Evolutionary conservation across 23 tunicate species (phyloP).

Genomic region (Phallusia fumigata): DNA sequence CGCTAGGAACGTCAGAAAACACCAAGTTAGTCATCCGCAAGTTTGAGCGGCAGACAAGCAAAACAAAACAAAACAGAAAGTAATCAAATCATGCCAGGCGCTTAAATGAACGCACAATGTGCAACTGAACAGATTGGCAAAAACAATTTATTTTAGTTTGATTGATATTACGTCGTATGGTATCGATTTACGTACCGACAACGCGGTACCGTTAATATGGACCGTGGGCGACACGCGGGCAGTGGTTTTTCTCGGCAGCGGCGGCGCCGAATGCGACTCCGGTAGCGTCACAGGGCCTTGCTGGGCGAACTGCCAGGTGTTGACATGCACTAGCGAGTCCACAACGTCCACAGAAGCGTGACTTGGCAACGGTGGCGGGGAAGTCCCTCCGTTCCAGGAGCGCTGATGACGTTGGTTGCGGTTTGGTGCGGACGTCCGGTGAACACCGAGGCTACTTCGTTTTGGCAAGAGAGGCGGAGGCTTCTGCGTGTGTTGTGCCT

Average conservation of each 20-base stretch:
- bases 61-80: constrained; percentile 1
- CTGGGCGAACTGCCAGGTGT: constrained; percentile 14
- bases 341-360: background rate
- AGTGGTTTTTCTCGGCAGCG: constrained; percentile 44
- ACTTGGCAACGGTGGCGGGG: constrained; percentile 1
- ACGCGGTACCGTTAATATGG: background rate
- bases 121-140: background rate
- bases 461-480: constrained; percentile 66
- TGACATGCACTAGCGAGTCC: background rate
- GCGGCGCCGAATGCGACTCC: constrained; percentile 26
- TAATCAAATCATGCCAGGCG: background rate
- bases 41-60: background rate
- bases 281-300: constrained; percentile 13
- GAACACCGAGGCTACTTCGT: constrained; percentile 30
- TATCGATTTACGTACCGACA: background rate
- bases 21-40: background rate
- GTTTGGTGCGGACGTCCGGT: constrained; percentile 26
- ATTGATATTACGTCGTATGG: too few relatives aligned
- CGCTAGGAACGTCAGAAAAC: background rate
- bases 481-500: background rate
- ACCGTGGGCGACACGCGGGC: constrained; percentile 47
- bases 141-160: background rate
- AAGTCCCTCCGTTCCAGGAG: background rate
- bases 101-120: background rate
- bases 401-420: background rate